Conservation (phyloP, 2,797 vertebrate species). For the Chromobotia macracanthus region DNA sequence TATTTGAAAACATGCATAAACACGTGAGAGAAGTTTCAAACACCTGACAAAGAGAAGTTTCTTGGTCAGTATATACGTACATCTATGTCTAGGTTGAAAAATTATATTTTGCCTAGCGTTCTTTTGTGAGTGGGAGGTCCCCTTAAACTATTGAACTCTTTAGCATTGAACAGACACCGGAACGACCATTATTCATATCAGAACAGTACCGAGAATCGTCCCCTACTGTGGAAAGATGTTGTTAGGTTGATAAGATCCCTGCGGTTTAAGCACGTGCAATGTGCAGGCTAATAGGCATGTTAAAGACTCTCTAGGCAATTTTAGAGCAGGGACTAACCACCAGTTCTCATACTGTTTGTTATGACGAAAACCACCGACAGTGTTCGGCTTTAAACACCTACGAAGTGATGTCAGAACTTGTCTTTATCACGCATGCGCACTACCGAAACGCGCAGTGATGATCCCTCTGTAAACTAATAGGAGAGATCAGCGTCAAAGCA, state of each 20-base stretch:
- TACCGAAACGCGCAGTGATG: background rate
- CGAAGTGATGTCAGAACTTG: slow-evolving; percentile 31
- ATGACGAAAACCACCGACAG: background rate
- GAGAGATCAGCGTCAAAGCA: background rate
- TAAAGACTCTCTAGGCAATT: background rate
- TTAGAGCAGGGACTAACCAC: slow-evolving; percentile 1
- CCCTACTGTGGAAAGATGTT: slow-evolving; percentile 20
- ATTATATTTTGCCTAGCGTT: background rate
- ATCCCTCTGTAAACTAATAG: slow-evolving; percentile 10
- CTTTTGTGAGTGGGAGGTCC: background rate
- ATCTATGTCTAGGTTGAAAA: background rate
- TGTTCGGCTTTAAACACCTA: background rate
- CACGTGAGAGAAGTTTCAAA: too few species aligned
- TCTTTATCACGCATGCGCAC: slow-evolving; percentile 43
- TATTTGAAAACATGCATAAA: background rate
- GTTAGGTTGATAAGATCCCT: slow-evolving; percentile 6
- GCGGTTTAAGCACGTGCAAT: slow-evolving; percentile 11
- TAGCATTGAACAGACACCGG: background rate
- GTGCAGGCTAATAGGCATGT: background rate
- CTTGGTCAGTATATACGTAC: background rate
- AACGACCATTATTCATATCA: background rate
- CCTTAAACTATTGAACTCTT: background rate
- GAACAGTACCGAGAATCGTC: background rate
- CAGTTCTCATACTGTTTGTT: background rate
- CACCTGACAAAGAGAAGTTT: background rate